phyloP scores from a whole-genome alignment of 2,113 vertebrate genomes.

The Pseudopodoces humilis region DNA sequence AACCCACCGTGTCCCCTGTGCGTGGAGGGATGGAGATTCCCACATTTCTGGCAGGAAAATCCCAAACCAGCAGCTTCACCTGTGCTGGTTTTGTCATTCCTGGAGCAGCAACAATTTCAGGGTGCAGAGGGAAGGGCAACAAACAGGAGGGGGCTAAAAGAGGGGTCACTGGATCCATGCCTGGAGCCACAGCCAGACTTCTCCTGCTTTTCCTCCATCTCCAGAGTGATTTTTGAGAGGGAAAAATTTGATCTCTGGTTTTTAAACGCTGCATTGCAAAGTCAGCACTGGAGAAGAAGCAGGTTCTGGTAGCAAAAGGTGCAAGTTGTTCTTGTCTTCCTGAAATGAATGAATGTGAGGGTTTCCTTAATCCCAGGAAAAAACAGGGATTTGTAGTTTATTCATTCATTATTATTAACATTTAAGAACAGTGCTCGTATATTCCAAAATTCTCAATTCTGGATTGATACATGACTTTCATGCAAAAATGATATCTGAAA shows the following conservation, averaged over 20 bases:
- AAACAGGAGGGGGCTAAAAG: too few species aligned
- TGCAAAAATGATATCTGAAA: background rate
- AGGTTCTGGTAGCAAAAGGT: background rate
- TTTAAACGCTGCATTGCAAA: background rate
- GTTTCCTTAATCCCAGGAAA: background rate
- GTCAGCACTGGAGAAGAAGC: background rate
- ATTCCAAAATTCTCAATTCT: background rate
- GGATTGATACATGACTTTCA: background rate
- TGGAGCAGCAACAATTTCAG: background rate
- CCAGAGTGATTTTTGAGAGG: background rate
- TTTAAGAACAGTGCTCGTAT: background rate
- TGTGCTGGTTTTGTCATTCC: background rate
- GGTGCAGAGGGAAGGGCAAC: background rate
- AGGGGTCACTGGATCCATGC: background rate
- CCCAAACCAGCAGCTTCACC: background rate
- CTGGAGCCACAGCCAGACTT: background rate
- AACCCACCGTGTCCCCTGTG: background rate
- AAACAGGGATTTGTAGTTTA: background rate
- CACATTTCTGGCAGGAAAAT: background rate
- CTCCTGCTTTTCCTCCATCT: background rate
- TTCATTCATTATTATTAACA: background rate
- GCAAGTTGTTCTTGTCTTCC: background rate
- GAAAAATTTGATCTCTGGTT: background rate
- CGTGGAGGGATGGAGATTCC: background rate
- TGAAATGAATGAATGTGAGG: background rate